Evolutionary conservation across 2,888 invertebrate genomes (phyloP), one percentile per base, ranked within the genome.

Genomic region (Cephalotes varians): DNA sequence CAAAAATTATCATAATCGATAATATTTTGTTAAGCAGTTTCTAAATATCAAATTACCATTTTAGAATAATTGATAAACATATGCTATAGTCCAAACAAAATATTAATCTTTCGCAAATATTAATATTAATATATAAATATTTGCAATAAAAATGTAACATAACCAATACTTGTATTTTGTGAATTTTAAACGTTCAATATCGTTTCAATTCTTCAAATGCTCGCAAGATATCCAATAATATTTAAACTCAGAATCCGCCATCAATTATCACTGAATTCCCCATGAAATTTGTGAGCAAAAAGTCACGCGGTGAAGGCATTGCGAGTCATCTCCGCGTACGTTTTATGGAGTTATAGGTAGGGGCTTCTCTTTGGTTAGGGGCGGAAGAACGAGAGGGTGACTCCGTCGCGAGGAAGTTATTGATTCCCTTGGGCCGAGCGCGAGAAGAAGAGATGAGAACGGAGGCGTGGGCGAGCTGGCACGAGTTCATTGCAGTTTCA

Each of bases 331-430:
- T 83, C 79, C 82, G 79, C 49, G 87, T 83, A 87, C 83, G 86
- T 88, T 87, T 90, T 90, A 88, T 88, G 83, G 90, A 87, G 86
- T 90, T 90, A 90, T 58, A 85, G 85, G 82, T 81, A 85, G 86
- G 86, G 85, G 71, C 69, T 44, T 28, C 83, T 84, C 85, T 85
- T 88, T 85, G 90, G 90, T 90, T 87, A 89, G 88, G 91, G 90
- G 89, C 88, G 87, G 90, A 90, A 92, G 92, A 91, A 90, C 88
- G 92, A 89, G 92, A 88, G 91, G 87, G 87, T 89, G 90, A 86
- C 91, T 92, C 90, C 88, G 87, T 91, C 91, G 91, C 92, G 92
- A 93, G 93, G 91, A 79, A 94, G 94, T 94, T 94, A 94, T 94
- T 94, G 94, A 94, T 94, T 94, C 94, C 92, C 93, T 87, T 85